These are phyloP conservation scores for Timandra comae DNA, from an alignment of 2,888 invertebrate genomes.

Conservation along the genomic window DNA sequence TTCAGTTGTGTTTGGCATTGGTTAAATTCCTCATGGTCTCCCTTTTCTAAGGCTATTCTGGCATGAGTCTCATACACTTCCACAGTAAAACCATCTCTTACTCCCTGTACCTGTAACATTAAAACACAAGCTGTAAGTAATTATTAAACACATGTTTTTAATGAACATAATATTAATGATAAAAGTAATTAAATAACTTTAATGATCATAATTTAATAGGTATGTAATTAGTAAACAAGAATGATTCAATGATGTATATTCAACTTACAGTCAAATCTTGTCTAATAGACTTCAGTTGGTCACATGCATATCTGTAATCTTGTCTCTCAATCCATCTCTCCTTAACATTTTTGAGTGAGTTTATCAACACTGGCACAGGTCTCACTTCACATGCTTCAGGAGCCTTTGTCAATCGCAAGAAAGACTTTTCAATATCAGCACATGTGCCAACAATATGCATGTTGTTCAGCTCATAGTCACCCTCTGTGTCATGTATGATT, in stretches of 20 bases:
- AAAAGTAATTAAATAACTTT: not conserved
- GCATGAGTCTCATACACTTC: conserved; percentile 99
- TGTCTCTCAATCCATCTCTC: conserved; percentile 91
- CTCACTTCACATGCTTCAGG: conserved; percentile 94
- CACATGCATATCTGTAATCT: conserved; percentile 98
- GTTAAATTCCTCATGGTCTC: conserved; percentile 99
- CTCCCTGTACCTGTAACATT: conserved; percentile 94
- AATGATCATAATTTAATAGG: not conserved
- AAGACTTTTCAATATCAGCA: conserved; percentile 95
- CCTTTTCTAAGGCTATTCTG: conserved; percentile 96
- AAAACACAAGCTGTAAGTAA: too few species aligned
- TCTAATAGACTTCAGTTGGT: conserved; percentile 98
- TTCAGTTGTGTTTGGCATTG: conserved; percentile 99
- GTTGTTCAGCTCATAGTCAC: conserved; percentile 89
- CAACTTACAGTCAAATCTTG: conserved; percentile 96
- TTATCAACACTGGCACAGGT: conserved; percentile 89
- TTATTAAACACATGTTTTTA: conserved; percentile 3
- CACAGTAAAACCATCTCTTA: conserved; percentile 96
- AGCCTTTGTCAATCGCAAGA: conserved; percentile 96
- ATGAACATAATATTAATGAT: not conserved
- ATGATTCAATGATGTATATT: too few species aligned
- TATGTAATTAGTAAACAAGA: too few species aligned
- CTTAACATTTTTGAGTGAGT: conserved; percentile 93
- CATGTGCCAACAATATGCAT: conserved; percentile 97
- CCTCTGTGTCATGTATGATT: conserved; percentile 78